These are phyloP conservation scores for Clitarchus hookeri DNA, from an alignment of 2,888 invertebrate species.

Conservation along the genomic window DNA sequence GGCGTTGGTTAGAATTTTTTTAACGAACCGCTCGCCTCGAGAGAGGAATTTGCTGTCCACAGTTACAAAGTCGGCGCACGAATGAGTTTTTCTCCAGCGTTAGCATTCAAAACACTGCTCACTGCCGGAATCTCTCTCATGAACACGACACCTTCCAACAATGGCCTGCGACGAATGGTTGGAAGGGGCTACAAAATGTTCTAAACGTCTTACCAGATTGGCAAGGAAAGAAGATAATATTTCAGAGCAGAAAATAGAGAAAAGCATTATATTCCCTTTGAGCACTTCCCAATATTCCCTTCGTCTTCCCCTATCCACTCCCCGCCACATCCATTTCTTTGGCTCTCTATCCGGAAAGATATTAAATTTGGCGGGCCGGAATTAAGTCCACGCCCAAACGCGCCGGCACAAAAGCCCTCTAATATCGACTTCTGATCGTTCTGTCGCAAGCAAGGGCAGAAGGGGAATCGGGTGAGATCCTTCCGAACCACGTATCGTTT, in stretches of 20 bases:
- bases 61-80: too few relatives aligned
- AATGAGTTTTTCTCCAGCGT: too few relatives aligned
- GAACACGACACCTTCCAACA: too few relatives aligned
- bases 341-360: neutral
- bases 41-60: too few relatives aligned
- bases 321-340: neutral
- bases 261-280: neutral
- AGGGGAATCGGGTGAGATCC: neutral
- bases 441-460: neutral
- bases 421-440: constrained; percentile 14
- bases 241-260: neutral
- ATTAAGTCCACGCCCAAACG: constrained; percentile 14
- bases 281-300: too few relatives aligned
- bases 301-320: too few relatives aligned
- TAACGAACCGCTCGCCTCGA: too few relatives aligned
- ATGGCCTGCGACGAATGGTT: too few relatives aligned
- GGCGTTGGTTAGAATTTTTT: too few relatives aligned
- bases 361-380: constrained; percentile 4
- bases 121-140: too few relatives aligned
- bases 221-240: neutral
- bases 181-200: neutral
- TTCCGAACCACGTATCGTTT: constrained; percentile 7
- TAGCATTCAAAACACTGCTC: too few relatives aligned
- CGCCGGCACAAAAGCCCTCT: neutral
- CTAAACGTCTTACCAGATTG: neutral